phyloP scores from a whole-genome alignment of 2,888 invertebrate genomes.

The Cataglyphis livida region DNA sequence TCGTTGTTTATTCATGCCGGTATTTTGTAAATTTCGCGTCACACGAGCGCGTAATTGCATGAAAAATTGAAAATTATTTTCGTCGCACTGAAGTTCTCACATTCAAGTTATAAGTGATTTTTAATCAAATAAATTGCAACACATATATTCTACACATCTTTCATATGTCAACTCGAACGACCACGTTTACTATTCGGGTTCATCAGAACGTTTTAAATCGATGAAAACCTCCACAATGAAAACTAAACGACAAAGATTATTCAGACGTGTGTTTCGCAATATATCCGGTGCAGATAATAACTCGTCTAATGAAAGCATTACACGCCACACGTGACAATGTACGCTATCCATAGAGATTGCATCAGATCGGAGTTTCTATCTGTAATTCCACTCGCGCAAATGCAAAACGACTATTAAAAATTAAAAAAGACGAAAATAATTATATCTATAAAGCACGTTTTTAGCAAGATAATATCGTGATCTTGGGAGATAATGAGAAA shows the following conservation, averaged over 20 bases:
- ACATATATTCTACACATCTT: constrained; percentile 13
- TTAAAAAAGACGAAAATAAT: constrained; percentile 25
- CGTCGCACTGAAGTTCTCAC: constrained; percentile 19
- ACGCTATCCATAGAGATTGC: constrained; percentile 33
- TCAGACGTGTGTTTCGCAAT: constrained; percentile 53
- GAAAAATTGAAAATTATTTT: constrained; percentile 32
- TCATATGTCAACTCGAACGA: neutral
- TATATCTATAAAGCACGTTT: neutral
- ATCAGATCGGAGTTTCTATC: constrained; percentile 42
- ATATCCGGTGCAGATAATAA: constrained; percentile 56
- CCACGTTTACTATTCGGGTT: neutral
- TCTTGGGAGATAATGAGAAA: constrained; percentile 8
- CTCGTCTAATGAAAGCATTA: constrained; percentile 56
- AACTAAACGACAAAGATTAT: constrained; percentile 50
- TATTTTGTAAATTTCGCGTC: constrained; percentile 49
- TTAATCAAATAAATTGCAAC: constrained; percentile 32
- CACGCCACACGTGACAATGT: constrained; percentile 39
- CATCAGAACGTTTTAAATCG: constrained; percentile 36
- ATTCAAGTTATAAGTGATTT: constrained; percentile 33
- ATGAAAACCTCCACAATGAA: constrained; percentile 42
- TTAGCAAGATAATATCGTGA: neutral
- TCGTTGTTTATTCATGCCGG: constrained; percentile 44
- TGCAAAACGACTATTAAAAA: constrained; percentile 38
- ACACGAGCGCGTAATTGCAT: constrained; percentile 15
- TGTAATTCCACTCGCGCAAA: constrained; percentile 25